Percentiles rank a stretch among this genome's conserved stretches.
Conservation (phyloP, 2,888 invertebrate species). For the Fabriciana adippe region DNA sequence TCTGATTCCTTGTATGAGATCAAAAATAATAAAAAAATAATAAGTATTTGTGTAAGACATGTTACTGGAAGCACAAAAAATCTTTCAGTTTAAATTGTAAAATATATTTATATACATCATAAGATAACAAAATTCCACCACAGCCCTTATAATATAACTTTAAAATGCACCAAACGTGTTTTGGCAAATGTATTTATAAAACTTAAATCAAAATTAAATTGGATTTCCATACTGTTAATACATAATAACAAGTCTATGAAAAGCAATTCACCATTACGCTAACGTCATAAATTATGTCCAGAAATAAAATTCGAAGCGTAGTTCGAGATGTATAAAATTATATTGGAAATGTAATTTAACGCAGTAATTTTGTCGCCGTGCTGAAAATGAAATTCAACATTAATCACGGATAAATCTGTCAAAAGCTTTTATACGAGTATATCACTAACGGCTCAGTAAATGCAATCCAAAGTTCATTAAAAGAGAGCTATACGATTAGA, state of each 20-base stretch:
- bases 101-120: background rate
- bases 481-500: background rate
- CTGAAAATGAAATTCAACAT: slow-evolving; percentile 51
- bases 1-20: no score
- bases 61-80: no score
- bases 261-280: slow-evolving; percentile 19
- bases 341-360: slow-evolving; percentile 37
- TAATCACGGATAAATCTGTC: slow-evolving; percentile 50
- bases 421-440: slow-evolving; percentile 48
- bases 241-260: slow-evolving; percentile 19
- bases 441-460: slow-evolving; percentile 49
- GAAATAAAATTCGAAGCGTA: slow-evolving; percentile 26
- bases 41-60: no score
- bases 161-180: background rate
- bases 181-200: background rate
- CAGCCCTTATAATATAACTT: background rate
- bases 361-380: slow-evolving; percentile 40
- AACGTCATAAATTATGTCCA: slow-evolving; percentile 34
- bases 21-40: no score
- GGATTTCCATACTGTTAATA: slow-evolving; percentile 7
- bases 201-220: slow-evolving; percentile 9
- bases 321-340: slow-evolving; percentile 34
- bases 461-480: slow-evolving; percentile 37
- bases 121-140: background rate
- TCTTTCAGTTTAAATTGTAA: no score